Evolutionary conservation across 2,888 invertebrate genomes (phyloP).

Genomic region (Chymomyza procnemis): DNA sequence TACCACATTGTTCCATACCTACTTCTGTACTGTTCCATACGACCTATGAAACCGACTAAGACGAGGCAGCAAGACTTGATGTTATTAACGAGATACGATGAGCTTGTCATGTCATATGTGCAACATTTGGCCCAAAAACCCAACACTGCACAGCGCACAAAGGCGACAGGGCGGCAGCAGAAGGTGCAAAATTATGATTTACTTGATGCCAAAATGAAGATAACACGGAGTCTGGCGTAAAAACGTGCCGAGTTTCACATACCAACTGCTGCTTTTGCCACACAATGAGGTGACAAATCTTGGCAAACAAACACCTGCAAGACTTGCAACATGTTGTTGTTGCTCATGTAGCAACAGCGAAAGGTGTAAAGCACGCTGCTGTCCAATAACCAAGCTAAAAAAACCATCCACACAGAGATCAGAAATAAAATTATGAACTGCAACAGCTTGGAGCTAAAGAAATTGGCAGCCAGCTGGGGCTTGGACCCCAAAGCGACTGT

Average conservation of each 20-base stretch:
- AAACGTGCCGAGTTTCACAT: slow-evolving; percentile 9
- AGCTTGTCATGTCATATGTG: slow-evolving; percentile 1
- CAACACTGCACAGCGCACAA: too few relatives aligned
- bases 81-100: background rate
- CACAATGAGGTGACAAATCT: slow-evolving; percentile 68
- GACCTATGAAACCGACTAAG: background rate
- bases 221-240: slow-evolving; percentile 44
- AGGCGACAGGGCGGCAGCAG: background rate
- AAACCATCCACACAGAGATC: background rate
- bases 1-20: too few relatives aligned
- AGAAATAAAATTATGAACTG: slow-evolving; percentile 11
- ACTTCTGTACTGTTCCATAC: too few relatives aligned
- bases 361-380: slow-evolving; percentile 18
- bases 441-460: background rate
- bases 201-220: slow-evolving; percentile 64
- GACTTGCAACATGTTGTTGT: slow-evolving; percentile 52
- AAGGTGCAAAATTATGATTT: slow-evolving; percentile 73
- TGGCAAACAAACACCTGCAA: slow-evolving; percentile 63
- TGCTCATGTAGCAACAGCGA: slow-evolving; percentile 29
- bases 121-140: slow-evolving; percentile 8
- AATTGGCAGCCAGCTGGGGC: background rate
- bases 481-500: background rate
- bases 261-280: slow-evolving; percentile 27
- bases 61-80: background rate
- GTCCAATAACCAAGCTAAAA: background rate